Percentiles rank a stretch among this genome's conserved stretches.
phyloP scores from a whole-genome alignment of 2,113 vertebrate genomes.

The Hylia prasina region DNA sequence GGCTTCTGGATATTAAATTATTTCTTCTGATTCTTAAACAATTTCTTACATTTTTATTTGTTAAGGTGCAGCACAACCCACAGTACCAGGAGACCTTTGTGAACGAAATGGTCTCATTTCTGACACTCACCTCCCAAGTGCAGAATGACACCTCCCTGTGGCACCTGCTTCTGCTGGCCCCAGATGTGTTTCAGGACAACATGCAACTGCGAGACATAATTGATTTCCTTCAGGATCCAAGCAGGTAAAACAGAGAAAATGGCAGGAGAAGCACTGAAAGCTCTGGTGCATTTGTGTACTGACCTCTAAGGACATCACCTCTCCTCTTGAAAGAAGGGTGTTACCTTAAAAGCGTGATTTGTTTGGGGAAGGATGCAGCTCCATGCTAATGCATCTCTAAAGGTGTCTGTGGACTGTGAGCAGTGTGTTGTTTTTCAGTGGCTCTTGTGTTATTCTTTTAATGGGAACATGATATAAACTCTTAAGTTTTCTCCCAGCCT shows the following conservation, averaged over 20 bases:
- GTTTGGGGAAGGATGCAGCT: not conserved
- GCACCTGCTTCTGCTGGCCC: constrained; percentile 70
- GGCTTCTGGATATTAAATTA: not conserved
- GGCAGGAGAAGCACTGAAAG: not conserved
- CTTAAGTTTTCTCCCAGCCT: not conserved
- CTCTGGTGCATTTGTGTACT: not conserved
- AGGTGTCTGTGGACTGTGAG: not conserved
- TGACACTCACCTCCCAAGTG: constrained; percentile 67
- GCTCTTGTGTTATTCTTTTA: not conserved
- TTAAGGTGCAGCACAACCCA: constrained; percentile 66
- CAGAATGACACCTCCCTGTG: constrained; percentile 73
- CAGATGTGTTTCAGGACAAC: constrained; percentile 62
- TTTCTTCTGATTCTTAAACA: not conserved
- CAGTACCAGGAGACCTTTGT: constrained; percentile 66
- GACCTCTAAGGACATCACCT: not conserved
- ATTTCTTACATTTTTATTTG: constrained; percentile 4
- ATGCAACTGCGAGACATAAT: constrained; percentile 13
- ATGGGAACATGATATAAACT: not conserved
- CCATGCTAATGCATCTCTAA: not conserved
- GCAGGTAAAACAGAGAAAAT: constrained; percentile 59
- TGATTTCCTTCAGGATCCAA: constrained; percentile 60
- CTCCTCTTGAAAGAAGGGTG: not conserved
- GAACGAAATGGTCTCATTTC: constrained; percentile 49
- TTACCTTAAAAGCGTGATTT: not conserved
- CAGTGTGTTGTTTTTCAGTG: not conserved